Conservation (phyloP, 92 coral and sea anemone species). For the Parazoanthus darwini region DNA sequence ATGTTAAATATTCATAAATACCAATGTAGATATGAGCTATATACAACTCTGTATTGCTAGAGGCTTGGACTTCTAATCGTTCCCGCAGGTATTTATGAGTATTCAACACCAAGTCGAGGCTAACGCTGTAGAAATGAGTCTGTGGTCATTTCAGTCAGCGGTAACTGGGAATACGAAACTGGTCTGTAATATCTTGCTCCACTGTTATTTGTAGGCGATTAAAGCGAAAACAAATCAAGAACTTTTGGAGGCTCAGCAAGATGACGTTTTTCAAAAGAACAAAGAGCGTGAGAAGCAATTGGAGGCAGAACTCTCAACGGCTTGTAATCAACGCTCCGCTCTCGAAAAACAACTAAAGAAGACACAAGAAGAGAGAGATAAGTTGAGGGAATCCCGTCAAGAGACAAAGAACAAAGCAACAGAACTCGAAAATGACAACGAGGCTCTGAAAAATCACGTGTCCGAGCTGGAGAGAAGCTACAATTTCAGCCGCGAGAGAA, state of each 20-base stretch:
- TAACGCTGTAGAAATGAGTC: no score
- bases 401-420: conserved; percentile 53
- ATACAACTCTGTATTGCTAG: no score
- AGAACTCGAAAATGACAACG: conserved; percentile 60
- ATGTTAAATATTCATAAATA: no score
- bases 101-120: no score
- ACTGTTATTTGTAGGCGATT: conserved; percentile 23
- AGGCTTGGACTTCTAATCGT: no score
- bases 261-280: conserved; percentile 29
- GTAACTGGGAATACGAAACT: no score
- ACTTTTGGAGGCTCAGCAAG: conserved; percentile 26
- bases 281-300: conserved; percentile 51
- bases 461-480: conserved; percentile 69
- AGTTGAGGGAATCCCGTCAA: conserved; percentile 30
- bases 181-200: neutral
- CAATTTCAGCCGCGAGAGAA: conserved; percentile 60
- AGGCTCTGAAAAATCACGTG: conserved; percentile 60
- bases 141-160: no score
- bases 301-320: conserved; percentile 40
- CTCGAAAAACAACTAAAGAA: conserved; percentile 42
- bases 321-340: conserved; percentile 42
- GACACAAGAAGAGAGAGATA: conserved; percentile 35
- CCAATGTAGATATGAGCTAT: no score
- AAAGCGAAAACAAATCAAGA: conserved; percentile 46
- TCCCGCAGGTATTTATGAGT: no score